Conservation (phyloP, 2,113 vertebrate species). For the Austrofundulus limnaeus region DNA sequence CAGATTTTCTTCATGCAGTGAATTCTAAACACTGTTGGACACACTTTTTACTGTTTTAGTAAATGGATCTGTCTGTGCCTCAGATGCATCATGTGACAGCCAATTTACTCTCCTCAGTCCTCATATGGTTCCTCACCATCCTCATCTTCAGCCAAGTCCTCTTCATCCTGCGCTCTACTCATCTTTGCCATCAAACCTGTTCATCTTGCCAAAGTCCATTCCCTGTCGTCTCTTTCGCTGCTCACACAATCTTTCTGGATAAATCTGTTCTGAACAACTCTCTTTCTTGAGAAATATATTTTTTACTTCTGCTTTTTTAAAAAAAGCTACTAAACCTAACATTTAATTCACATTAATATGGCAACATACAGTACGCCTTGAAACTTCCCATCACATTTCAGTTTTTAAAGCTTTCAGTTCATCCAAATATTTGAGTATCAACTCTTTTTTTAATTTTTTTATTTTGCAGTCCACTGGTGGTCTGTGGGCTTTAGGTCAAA, state of each 20-base stretch:
- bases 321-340: background rate
- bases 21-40: background rate
- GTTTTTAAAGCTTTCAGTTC: background rate
- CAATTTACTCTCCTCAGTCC: background rate
- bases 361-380: too few relatives aligned
- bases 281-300: background rate
- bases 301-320: background rate
- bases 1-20: background rate
- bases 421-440: background rate
- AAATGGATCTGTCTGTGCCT: background rate
- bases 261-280: background rate
- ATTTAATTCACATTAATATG: background rate
- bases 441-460: background rate
- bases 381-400: background rate
- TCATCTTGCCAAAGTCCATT: background rate
- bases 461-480: background rate
- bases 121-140: background rate
- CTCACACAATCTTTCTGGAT: background rate
- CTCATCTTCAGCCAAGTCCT: background rate
- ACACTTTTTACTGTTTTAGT: too few relatives aligned
- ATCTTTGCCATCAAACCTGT: background rate
- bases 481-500: conserved; percentile 15
- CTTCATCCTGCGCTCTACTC: background rate
- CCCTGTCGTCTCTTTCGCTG: background rate
- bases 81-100: background rate